Base-by-base conservation (phyloP, 2,888 invertebrate species). In the Napeogenes inachia region DNA sequence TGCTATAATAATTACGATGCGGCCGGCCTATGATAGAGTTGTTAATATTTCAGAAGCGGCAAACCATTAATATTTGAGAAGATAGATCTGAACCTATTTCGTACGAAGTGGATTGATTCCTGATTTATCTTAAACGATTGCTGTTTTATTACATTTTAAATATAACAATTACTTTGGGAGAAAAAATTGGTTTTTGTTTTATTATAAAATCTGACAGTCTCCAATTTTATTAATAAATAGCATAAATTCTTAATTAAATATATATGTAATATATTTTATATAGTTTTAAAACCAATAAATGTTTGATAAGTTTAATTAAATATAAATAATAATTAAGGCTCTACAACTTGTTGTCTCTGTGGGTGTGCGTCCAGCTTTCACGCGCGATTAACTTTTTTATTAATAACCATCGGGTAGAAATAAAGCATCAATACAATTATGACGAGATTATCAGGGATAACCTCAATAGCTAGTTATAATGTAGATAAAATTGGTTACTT, bases 381-480 rank as follows among this genome's bases (percentile, higher is more conserved):
- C 79, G 76, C 72, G 81, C 72, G 82, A 85, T 85, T 84, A 85
- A 82, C 83, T 85, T 83, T 84, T 85, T 85, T 85, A 85, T 85
- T 85, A 84, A 84, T 85, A 82, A 68, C 77, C 75, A 78, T 68
- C 59, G 61, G 60, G 53, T 47, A 45, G 59, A 59, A 63, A 62
- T 57, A 60, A 61, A 60, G 60, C 63, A 67, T 63, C 61, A 56
- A 66, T 47, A 58, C 35, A 54, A 13, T 32, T 8, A 53, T 53
- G 8, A 13, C 32, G 30, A 12, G 42, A 42, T 42, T 42, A 42
- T 10, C 8, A 57, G 54, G 55, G 54, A 62, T 62, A 57, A 60
- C 62, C 13, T 50, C 50, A 47, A 38, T 21, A 45, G 56, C 8
- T 46, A 46, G 45, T 56, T 30, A 56, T 56, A 56, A 42, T 42